Evolutionary conservation across 2,888 invertebrate genomes (phyloP).

Genomic region (Chymomyza caudatula): DNA sequence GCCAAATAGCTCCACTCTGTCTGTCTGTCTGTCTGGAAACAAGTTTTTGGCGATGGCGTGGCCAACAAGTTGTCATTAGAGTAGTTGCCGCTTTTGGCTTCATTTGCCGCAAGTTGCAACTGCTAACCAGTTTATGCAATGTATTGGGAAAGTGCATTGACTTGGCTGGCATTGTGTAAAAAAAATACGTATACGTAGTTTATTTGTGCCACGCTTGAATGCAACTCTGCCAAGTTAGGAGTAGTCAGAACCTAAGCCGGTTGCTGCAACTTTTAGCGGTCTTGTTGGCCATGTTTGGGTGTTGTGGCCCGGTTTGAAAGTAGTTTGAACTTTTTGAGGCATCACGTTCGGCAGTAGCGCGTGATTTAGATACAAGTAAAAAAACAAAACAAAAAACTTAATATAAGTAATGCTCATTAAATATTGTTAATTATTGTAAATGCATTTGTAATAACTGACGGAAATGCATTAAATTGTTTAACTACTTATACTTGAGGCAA

Average conservation of each 20-base stretch:
- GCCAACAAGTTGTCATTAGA: slow-evolving; percentile 14
- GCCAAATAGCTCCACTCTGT: neutral
- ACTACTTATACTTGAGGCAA: neutral
- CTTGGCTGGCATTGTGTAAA: slow-evolving; percentile 26
- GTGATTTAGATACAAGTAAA: slow-evolving; percentile 23
- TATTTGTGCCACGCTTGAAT: neutral
- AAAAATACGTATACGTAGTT: neutral
- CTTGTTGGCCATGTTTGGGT: neutral
- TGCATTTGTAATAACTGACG: neutral
- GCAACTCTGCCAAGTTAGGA: neutral
- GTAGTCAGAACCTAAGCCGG: neutral
- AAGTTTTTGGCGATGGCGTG: slow-evolving; percentile 37
- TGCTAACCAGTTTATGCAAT: slow-evolving; percentile 57
- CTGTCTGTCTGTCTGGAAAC: slow-evolving; percentile 16
- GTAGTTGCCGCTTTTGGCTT: neutral
- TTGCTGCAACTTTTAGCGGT: slow-evolving; percentile 2
- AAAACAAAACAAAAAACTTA: neutral
- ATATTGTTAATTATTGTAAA: neutral
- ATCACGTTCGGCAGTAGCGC: neutral
- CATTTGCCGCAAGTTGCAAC: slow-evolving; percentile 1
- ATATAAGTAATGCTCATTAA: neutral
- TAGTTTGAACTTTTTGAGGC: neutral
- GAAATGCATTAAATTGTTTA: neutral
- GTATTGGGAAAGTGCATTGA: slow-evolving; percentile 50
- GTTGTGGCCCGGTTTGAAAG: slow-evolving; percentile 3